Base-by-base conservation (phyloP, 2,888 invertebrate species). In the Beris morrisii region DNA sequence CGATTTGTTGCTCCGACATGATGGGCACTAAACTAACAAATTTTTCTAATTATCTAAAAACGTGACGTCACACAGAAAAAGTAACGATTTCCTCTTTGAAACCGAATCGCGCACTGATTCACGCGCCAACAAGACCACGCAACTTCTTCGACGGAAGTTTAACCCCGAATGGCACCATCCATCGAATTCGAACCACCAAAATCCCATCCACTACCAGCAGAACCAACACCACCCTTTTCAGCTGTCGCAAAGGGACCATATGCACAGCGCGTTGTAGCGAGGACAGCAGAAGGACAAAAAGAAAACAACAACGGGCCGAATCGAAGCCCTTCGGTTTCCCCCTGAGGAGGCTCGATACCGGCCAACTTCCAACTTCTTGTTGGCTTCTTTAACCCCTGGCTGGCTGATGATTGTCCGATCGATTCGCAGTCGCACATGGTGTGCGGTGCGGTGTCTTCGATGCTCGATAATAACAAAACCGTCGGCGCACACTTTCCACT, bases 1-100 rank as follows among this genome's bases (percentile, higher is more conserved):
- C 65, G 48, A 54, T 55, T 13, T 48, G 64, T 28, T 32, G 50
- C 12, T 61, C 61, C 7, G 61, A 61, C 61, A 61, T 61, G 5
- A 38, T 38, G 38, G 38, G 2, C 48, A 48, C 48, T 48, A 15
- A 22, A 22, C 22, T 45, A 45, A 11, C 11, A 12, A n/a, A 12
- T 45, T 12, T 45, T 2, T n/a, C 45, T 45, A 12, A n/a, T 45
- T 45, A 11, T 11, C n/a, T 45, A n/a, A 12, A 11, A 11, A 12
- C 45, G 45, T n/a, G 45, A 12, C 11, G n/a, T 38, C 38, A 38
- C 38, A 38, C 38, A 38, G 38, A 38, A 38, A 38, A 38, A 38
- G 9, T 9, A 9, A 38, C 38, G 22, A 22, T 22, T 22, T 22
- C 22, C 22, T 1, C 38, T 38, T 38, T 38, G 38, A 5, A 38